A percentile compares a stretch with the other conserved stretches of the same genome.
phyloP scores from a whole-genome alignment of 2,113 vertebrate genomes.

The Cyanoderma ruficeps region DNA sequence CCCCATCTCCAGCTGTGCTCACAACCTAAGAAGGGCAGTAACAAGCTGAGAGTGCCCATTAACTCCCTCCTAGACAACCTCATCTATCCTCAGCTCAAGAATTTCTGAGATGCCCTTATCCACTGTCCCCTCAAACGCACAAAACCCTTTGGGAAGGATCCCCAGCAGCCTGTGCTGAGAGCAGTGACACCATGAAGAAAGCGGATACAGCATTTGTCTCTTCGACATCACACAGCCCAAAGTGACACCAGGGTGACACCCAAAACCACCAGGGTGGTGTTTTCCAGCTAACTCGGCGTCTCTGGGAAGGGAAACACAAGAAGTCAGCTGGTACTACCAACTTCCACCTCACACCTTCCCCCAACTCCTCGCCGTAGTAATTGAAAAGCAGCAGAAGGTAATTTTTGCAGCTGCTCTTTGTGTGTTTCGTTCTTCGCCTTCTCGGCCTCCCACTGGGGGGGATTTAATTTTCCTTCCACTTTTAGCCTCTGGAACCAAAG shows the following conservation, averaged over 20 bases:
- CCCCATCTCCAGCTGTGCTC: neutral
- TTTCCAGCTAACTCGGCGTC: neutral
- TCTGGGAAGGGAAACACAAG: neutral
- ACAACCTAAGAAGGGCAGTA: neutral
- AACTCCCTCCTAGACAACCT: neutral
- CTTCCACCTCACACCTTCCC: neutral
- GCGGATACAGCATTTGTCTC: fast-evolving
- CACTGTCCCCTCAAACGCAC: neutral
- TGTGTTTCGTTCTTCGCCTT: neutral
- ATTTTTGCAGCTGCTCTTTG: neutral
- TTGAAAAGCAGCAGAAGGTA: neutral
- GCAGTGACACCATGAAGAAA: neutral
- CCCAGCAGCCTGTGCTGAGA: neutral
- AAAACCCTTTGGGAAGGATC: neutral
- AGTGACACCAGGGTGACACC: neutral
- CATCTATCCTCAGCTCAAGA: neutral
- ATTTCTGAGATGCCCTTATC: neutral
- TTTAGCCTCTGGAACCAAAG: slow-evolving; percentile 26
- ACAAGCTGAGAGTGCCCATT: neutral
- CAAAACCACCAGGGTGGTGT: neutral
- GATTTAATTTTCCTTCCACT: slow-evolving; percentile 31
- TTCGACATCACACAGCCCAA: neutral
- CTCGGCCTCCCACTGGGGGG: neutral
- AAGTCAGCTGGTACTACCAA: neutral
- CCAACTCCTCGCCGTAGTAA: neutral